A percentile compares a stretch with the other conserved stretches of the same genome.
Evolutionary conservation across 2,113 vertebrate species (phyloP).

Genomic region (Rissa tridactyla): DNA sequence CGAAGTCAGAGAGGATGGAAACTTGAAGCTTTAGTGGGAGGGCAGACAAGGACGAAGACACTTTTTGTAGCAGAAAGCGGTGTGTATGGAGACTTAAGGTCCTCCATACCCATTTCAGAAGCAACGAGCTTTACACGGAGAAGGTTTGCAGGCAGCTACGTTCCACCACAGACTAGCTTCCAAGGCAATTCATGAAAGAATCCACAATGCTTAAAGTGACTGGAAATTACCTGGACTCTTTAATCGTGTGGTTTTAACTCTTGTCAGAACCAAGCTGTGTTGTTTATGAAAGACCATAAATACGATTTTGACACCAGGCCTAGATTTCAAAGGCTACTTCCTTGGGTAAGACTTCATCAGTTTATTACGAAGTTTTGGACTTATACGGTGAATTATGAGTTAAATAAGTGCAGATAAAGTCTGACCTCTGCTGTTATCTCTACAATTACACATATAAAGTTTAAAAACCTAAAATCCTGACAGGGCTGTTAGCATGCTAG

Average conservation of each 20-base stretch:
- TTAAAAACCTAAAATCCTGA: not conserved
- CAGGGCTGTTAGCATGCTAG: not conserved
- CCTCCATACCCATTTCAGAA: not conserved
- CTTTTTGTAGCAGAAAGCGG: not conserved
- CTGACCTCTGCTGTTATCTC: not conserved
- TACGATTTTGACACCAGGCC: not conserved
- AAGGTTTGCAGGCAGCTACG: not conserved
- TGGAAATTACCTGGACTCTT: not conserved
- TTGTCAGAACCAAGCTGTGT: not conserved
- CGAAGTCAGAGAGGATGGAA: not conserved
- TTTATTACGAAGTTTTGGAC: not conserved
- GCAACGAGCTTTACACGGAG: not conserved
- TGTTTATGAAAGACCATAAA: not conserved
- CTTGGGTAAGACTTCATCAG: not conserved
- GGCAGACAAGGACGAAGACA: not conserved
- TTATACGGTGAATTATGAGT: not conserved
- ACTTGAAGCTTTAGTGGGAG: not conserved
- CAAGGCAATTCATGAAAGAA: not conserved
- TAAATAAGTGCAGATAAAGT: not conserved
- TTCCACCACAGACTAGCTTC: not conserved
- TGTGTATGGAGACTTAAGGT: fast-evolving
- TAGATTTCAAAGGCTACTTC: not conserved
- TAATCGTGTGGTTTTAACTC: not conserved
- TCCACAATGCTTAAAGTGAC: not conserved
- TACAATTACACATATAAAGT: not conserved